Conservation (phyloP, 2,888 invertebrate genomes). For the Epirrhoe tristata region DNA sequence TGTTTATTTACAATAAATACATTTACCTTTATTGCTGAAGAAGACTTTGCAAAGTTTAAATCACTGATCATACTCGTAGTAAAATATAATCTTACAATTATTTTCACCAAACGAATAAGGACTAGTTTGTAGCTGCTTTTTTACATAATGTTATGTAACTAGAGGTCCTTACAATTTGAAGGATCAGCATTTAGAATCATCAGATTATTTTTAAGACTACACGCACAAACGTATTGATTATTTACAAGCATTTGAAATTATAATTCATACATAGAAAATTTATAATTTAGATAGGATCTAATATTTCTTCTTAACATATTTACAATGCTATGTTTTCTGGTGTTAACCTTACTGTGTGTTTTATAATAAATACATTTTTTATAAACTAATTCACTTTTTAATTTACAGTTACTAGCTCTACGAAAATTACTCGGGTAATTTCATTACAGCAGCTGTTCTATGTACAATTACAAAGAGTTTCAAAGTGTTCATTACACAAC, state of each 20-base stretch:
- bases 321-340: slow-evolving; percentile 82
- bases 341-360: slow-evolving; percentile 85
- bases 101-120: slow-evolving; percentile 75
- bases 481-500: slow-evolving; percentile 64
- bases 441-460: slow-evolving; percentile 67
- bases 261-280: slow-evolving; percentile 68
- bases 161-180: slow-evolving; percentile 39
- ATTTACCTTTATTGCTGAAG: slow-evolving; percentile 79
- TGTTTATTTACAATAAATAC: slow-evolving; percentile 81
- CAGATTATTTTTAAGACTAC: slow-evolving; percentile 35
- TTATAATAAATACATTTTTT: slow-evolving; percentile 84
- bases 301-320: slow-evolving; percentile 72
- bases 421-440: slow-evolving; percentile 70
- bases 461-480: slow-evolving; percentile 64
- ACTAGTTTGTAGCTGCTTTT: slow-evolving; percentile 72
- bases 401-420: slow-evolving; percentile 81
- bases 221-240: slow-evolving; percentile 48
- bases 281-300: slow-evolving; percentile 65
- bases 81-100: slow-evolving; percentile 75
- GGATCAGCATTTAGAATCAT: slow-evolving; percentile 29
- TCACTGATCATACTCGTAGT: slow-evolving; percentile 57
- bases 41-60: slow-evolving; percentile 72
- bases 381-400: slow-evolving; percentile 65
- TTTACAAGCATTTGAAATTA: slow-evolving; percentile 75
- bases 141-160: slow-evolving; percentile 54